phyloP scores from a whole-genome alignment of 37 sponge, comb jelly and placozoan species.

The Lycopodina hypogea region DNA sequence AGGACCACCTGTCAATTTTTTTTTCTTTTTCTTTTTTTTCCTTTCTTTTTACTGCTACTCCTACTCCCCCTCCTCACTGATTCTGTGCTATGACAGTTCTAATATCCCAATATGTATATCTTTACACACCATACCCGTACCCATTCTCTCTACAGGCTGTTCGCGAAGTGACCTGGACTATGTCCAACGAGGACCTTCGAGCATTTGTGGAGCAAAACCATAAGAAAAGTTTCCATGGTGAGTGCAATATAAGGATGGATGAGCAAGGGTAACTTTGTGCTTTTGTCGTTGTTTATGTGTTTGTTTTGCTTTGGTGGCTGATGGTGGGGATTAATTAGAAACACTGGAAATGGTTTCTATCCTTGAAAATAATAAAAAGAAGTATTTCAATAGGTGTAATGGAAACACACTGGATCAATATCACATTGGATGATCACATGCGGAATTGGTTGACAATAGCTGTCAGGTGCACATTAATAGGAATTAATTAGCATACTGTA shows the following conservation, averaged over 20 bases:
- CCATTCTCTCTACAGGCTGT: conserved; percentile 13
- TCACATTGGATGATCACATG: neutral
- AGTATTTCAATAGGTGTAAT: neutral
- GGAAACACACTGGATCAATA: neutral
- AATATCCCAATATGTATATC: neutral
- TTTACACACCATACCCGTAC: neutral
- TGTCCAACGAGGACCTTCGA: conserved; percentile 57
- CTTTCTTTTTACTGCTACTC: too few species aligned
- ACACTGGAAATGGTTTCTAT: too few species aligned
- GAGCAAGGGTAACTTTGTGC: too few species aligned
- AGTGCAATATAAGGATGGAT: neutral
- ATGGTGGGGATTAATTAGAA: too few species aligned
- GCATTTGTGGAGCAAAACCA: conserved; percentile 80
- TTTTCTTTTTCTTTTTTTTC: too few species aligned
- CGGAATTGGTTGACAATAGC: neutral
- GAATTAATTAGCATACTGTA: too few species aligned
- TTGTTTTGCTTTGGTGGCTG: neutral
- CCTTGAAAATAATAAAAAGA: too few species aligned
- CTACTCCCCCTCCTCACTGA: too few species aligned
- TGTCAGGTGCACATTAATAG: neutral
- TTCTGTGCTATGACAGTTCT: too few species aligned
- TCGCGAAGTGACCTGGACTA: conserved; percentile 64
- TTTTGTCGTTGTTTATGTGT: neutral
- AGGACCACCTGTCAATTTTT: too few species aligned
- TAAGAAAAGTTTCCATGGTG: conserved; percentile 79